These are phyloP conservation scores for Cremastobaeus sp. DNA, from an alignment of 2,888 invertebrate species.

Conservation along the genomic window DNA sequence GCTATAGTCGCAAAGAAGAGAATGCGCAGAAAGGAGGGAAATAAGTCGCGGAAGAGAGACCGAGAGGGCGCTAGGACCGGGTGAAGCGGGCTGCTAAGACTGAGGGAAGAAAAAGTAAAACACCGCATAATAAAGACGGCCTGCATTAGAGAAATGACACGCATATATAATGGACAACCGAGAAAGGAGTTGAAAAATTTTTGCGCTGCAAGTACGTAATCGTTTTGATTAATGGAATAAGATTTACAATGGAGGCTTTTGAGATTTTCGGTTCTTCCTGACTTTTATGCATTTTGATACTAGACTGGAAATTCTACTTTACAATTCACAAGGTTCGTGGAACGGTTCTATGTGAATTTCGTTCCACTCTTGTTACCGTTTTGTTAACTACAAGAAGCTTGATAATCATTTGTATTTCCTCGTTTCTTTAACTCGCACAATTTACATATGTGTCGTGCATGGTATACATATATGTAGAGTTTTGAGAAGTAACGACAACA, in stretches of 20 bases:
- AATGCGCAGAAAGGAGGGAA: neutral
- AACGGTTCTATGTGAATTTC: neutral
- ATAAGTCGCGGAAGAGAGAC: neutral
- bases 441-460: conserved; percentile 45
- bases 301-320: conserved; percentile 7
- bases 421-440: conserved; percentile 4
- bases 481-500: conserved; percentile 15
- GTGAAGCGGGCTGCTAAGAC: conserved; percentile 8
- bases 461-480: conserved; percentile 51
- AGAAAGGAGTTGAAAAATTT: conserved; percentile 23
- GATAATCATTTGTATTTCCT: no score
- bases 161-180: conserved; percentile 21
- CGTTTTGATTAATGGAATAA: conserved; percentile 37
- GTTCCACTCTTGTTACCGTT: conserved; percentile 5
- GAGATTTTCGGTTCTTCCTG: conserved; percentile 6
- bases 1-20: conserved; percentile 1
- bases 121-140: conserved; percentile 34
- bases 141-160: conserved; percentile 40
- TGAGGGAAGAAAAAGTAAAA: conserved; percentile 33
- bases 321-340: conserved; percentile 12
- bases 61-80: conserved; percentile 6
- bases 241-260: conserved; percentile 29
- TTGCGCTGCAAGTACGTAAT: conserved; percentile 32
- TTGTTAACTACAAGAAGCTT: conserved; percentile 9
- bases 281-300: conserved; percentile 1